These are phyloP conservation scores for Mechanitis mazaeus DNA, from an alignment of 2,888 invertebrate genomes.

Conservation along the genomic window DNA sequence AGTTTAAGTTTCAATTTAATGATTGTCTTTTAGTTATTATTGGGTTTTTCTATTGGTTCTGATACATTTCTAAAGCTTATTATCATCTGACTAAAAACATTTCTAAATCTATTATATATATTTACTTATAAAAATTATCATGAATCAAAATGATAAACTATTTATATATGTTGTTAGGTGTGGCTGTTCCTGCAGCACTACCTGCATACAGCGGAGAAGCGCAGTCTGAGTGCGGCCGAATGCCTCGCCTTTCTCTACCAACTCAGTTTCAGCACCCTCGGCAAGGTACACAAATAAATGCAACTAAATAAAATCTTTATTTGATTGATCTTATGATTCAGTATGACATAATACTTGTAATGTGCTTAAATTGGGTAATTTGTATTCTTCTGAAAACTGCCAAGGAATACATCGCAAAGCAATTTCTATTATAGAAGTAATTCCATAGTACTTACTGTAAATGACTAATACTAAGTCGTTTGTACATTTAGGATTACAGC, in stretches of 20 bases:
- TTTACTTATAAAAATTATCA: no score
- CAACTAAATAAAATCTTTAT: neutral
- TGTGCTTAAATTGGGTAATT: no score
- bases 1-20: no score
- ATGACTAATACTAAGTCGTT: neutral
- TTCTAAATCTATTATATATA: no score
- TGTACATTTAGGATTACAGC: conserved; percentile 87
- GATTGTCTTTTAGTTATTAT: no score
- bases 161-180: conserved; percentile 65
- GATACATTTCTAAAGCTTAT: no score
- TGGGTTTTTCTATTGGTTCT: no score
- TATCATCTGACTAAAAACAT: no score
- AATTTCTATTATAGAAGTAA: no score
- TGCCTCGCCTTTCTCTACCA: conserved; percentile 97
- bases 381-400: no score
- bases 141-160: neutral
- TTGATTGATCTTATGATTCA: neutral
- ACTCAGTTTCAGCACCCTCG: conserved; percentile 94
- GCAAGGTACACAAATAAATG: conserved; percentile 78
- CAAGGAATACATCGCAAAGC: no score
- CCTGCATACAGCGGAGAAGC: conserved; percentile 91
- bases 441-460: neutral
- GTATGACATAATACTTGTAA: no score
- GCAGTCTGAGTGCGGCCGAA: conserved; percentile 91
- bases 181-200: conserved; percentile 99